Evolutionary conservation across 2,113 vertebrate species (phyloP).

Genomic region (Collichthys lucidus): DNA sequence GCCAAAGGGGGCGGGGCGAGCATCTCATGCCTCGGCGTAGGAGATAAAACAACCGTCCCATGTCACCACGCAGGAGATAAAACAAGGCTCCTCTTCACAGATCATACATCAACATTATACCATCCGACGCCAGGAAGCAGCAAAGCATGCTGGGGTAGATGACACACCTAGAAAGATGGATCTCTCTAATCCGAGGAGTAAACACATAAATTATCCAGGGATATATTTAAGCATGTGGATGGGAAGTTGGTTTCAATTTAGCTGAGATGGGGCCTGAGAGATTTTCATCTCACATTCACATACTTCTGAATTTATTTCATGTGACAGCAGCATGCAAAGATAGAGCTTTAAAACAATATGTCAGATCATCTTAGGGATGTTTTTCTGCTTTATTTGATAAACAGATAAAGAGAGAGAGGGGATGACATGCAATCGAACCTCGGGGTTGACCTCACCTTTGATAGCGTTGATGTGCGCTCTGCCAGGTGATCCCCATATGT

Average conservation of each 20-base stretch:
- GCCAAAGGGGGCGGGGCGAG: slow-evolving; percentile 30
- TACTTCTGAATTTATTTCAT: slow-evolving; percentile 25
- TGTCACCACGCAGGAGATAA: slow-evolving; percentile 78
- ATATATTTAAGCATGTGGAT: slow-evolving; percentile 25
- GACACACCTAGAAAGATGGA: slow-evolving; percentile 73
- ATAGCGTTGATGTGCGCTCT: too few species aligned
- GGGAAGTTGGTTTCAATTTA: slow-evolving; percentile 43
- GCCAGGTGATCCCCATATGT: too few species aligned
- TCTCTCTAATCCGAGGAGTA: slow-evolving; percentile 61
- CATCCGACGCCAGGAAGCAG: slow-evolving; percentile 69
- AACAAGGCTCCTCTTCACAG: slow-evolving; percentile 78
- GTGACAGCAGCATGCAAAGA: neutral
- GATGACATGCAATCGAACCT: too few species aligned
- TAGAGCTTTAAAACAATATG: neutral
- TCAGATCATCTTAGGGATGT: neutral
- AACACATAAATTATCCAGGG: slow-evolving; percentile 69
- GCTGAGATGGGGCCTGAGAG: slow-evolving; percentile 4
- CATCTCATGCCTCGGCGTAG: slow-evolving; percentile 33
- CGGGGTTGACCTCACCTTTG: too few species aligned
- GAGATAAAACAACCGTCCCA: slow-evolving; percentile 79
- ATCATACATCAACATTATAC: slow-evolving; percentile 82
- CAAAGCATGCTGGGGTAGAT: slow-evolving; percentile 75
- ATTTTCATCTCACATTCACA: slow-evolving; percentile 11
- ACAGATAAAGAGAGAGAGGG: too few species aligned
- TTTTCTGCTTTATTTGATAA: too few species aligned